A percentile compares a stretch with the other conserved stretches of the same genome.
Conservation (phyloP, 2,888 invertebrate genomes). For the Melieria picta region DNA sequence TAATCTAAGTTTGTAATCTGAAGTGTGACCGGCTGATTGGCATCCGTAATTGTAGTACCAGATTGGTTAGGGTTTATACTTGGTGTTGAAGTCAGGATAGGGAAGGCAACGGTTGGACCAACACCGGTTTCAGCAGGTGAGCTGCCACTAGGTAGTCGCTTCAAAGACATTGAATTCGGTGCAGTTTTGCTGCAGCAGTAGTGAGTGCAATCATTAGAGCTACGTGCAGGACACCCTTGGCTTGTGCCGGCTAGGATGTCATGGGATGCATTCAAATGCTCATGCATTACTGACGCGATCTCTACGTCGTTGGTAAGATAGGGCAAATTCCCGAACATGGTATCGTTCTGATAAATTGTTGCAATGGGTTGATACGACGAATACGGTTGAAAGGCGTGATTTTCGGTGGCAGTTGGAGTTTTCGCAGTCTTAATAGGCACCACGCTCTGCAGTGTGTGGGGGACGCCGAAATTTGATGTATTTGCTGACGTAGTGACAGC, state of each 20-base stretch:
- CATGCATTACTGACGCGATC: constrained; percentile 8
- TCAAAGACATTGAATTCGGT: neutral
- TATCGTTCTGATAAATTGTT: constrained; percentile 53
- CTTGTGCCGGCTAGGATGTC: too few relatives aligned
- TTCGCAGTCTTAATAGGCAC: neutral
- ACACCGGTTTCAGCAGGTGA: neutral
- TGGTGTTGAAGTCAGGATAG: constrained; percentile 27
- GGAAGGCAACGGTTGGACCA: neutral
- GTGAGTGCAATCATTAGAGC: too few relatives aligned
- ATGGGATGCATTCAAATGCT: too few relatives aligned
- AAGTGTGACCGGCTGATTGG: constrained; percentile 58
- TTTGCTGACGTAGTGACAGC: constrained; percentile 36
- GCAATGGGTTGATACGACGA: constrained; percentile 46
- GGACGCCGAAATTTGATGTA: constrained; percentile 27
- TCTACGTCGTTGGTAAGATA: constrained; percentile 31
- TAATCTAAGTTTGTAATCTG: constrained; percentile 66
- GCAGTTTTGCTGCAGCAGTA: constrained; percentile 23
- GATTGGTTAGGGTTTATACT: constrained; percentile 23
- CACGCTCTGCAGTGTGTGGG: constrained; percentile 26
- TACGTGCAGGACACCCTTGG: too few relatives aligned
- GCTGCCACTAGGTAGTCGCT: neutral
- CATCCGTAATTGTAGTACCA: constrained; percentile 32
- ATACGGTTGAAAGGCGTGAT: constrained; percentile 8
- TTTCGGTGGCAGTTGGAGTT: neutral
- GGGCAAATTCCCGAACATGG: constrained; percentile 26